Evolutionary conservation across 2,888 invertebrate genomes (phyloP), one percentile per base, ranked within the genome.

Genomic region (Bibio marci): DNA sequence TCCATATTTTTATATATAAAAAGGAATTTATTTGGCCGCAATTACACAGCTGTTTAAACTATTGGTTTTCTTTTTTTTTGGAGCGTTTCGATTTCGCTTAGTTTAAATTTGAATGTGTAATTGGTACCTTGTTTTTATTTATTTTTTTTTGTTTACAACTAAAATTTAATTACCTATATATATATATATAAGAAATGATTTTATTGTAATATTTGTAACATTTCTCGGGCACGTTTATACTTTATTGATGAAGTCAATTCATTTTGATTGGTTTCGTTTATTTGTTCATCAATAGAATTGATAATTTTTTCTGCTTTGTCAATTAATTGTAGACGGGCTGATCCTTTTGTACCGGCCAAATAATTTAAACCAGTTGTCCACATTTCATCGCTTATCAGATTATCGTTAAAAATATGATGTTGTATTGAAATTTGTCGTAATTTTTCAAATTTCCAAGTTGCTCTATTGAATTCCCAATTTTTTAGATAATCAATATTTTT

Each of bases 371-470:
- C 65, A 12, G 67, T 62, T 3, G 71, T 66, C 71, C 80, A 83
- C 44, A 72, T 61, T 17, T 69, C 62, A 32, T 73, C 67, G 4
- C 73, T 70, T 7, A 82, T 55, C 45, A 70, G 66, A 4, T 57
- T 53, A 12, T 66, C 58, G 42, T 77, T 71, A 46, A 80, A 73
- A 48, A 80, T 70, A 49, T 79, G 69, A 45, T 76, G 74, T 47
- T 72, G 73, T 37, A 85, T 62, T 70, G 80, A 82, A n/a, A 76
- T 70, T 61, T 85, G 85, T 43, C 73, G 71, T 2, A 75, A 58
- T 57, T 85, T 85, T 58, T 78, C 78, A 54, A 85, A 85, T 56
- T 81, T 85, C 85, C 85, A 85, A 15, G 22, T 22, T 22, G 22
- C 22, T 22, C 27, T 22, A 8, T 22, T 22, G 22, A 22, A 6